phyloP scores from a whole-genome alignment of 2,113 vertebrate species.

The Synchiropus splendidus region DNA sequence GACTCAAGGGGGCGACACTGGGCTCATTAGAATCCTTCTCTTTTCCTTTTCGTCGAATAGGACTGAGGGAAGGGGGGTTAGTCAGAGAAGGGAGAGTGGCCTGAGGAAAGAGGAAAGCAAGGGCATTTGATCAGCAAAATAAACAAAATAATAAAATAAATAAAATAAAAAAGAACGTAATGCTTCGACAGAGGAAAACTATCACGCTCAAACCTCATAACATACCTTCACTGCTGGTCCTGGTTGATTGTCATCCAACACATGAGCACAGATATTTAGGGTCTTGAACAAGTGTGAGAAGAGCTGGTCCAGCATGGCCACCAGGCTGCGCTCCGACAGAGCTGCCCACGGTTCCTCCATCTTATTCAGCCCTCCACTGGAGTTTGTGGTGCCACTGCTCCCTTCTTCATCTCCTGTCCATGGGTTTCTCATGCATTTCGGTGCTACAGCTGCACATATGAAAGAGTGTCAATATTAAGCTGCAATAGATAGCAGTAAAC shows the following conservation, averaged over 20 bases:
- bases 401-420: conserved; percentile 83
- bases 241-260: conserved; percentile 86
- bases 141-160: too few relatives aligned
- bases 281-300: conserved; percentile 89
- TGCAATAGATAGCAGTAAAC: too few relatives aligned
- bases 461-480: too few relatives aligned
- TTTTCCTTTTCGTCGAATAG: conserved; percentile 90
- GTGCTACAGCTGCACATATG: conserved; percentile 74
- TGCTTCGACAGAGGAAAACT: too few relatives aligned
- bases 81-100: conserved; percentile 85
- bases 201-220: neutral
- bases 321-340: conserved; percentile 77
- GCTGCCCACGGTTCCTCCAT: conserved; percentile 88
- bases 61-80: conserved; percentile 90
- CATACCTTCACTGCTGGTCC: conserved; percentile 85
- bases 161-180: too few relatives aligned
- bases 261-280: conserved; percentile 93
- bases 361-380: conserved; percentile 59
- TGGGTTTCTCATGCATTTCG: conserved; percentile 83
- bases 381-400: conserved; percentile 37
- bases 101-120: conserved; percentile 49
- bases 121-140: neutral
- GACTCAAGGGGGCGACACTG: conserved; percentile 76
- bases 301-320: conserved; percentile 86
- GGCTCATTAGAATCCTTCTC: conserved; percentile 80